phyloP scores from a whole-genome alignment of 2,888 invertebrate genomes.

The Podotricha telesiphe region DNA sequence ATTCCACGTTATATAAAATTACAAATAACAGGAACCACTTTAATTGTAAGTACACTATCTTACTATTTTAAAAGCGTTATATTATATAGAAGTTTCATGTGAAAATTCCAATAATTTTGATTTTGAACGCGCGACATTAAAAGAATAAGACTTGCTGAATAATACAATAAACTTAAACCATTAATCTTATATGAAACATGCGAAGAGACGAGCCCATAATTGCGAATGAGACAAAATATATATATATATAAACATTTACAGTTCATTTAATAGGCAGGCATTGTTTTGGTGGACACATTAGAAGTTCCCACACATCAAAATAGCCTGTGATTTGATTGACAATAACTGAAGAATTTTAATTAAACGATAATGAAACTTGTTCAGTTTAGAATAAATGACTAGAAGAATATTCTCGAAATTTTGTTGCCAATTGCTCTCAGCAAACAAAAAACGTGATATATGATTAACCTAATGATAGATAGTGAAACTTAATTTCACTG shows the following conservation, averaged over 20 bases:
- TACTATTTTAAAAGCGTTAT: too few species aligned
- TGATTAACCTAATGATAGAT: neutral
- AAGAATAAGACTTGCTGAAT: too few species aligned
- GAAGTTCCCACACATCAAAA: neutral
- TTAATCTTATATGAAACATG: too few species aligned
- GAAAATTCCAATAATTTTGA: too few species aligned
- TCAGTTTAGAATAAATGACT: neutral
- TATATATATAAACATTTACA: neutral
- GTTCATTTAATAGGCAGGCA: neutral
- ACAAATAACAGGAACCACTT: too few species aligned
- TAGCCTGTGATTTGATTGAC: neutral
- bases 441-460: neutral
- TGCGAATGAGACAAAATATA: too few species aligned
- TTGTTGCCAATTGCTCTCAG: neutral
- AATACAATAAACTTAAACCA: too few species aligned
- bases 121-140: too few species aligned
- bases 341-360: neutral
- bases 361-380: neutral
- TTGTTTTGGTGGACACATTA: neutral
- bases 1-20: too few species aligned
- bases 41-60: too few species aligned
- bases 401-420: neutral
- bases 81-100: too few species aligned
- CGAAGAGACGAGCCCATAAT: too few species aligned
- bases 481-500: neutral